Conservation (phyloP, 2,797 vertebrate species). For the Tinamus major region DNA sequence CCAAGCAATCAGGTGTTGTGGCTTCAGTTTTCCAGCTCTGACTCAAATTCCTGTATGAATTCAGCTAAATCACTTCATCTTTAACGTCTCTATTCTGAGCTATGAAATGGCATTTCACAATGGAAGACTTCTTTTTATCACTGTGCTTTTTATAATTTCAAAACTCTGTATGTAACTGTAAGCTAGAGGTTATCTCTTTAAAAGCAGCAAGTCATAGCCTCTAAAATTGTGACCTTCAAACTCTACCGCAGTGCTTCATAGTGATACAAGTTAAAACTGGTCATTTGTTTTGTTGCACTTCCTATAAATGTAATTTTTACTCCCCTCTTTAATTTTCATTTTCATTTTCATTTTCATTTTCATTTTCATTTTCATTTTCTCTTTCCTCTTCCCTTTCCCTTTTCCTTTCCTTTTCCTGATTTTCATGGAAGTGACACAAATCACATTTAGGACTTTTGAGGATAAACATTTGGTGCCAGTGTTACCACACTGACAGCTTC, state of each 20-base stretch:
- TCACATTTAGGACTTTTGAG: not conserved
- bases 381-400: not conserved
- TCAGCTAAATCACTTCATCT: not conserved
- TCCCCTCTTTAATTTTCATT: not conserved
- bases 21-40: not conserved
- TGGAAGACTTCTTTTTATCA: not conserved
- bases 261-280: not conserved
- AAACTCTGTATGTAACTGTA: not conserved
- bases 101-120: not conserved
- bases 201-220: not conserved
- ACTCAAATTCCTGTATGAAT: not conserved
- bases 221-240: not conserved
- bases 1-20: not conserved
- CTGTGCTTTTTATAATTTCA: not conserved
- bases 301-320: not conserved
- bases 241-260: not conserved
- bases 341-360: too few species aligned
- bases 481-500: fast-evolving
- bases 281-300: not conserved
- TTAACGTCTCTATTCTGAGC: not conserved
- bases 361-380: too few species aligned
- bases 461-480: not conserved
- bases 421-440: not conserved
- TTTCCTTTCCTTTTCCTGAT: not conserved
- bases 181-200: not conserved